phyloP scores from a whole-genome alignment of 2,113 vertebrate genomes.

The Coptodon rendalli region DNA sequence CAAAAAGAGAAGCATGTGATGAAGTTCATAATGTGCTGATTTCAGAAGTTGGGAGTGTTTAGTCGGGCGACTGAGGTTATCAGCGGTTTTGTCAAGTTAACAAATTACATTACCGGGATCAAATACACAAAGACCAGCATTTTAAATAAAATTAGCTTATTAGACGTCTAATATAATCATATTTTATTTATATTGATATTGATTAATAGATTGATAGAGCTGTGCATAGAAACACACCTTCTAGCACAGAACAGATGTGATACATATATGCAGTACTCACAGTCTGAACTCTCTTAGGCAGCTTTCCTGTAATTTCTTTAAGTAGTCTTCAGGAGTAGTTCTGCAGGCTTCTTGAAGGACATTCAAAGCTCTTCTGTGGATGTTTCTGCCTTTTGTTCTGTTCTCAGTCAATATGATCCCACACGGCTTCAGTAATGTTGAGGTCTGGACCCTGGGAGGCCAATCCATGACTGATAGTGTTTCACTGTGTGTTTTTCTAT shows the following conservation, averaged over 20 bases:
- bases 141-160: background rate
- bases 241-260: accelerated
- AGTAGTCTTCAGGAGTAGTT: background rate
- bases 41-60: background rate
- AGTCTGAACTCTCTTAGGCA: too few species aligned
- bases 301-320: background rate
- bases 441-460: background rate
- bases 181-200: background rate
- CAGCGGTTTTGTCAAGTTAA: background rate
- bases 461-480: background rate
- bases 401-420: background rate
- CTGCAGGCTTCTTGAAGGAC: background rate
- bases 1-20: background rate
- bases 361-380: background rate
- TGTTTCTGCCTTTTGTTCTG: background rate
- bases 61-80: background rate
- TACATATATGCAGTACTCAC: background rate
- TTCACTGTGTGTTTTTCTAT: background rate
- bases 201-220: background rate
- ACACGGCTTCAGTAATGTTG: background rate
- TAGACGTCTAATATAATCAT: background rate
- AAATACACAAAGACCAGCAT: background rate
- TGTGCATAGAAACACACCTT: background rate
- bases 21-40: background rate
- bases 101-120: background rate